Evolutionary conservation across 2,888 invertebrate species (phyloP).

Genomic region (Trachelus troglodyta): DNA sequence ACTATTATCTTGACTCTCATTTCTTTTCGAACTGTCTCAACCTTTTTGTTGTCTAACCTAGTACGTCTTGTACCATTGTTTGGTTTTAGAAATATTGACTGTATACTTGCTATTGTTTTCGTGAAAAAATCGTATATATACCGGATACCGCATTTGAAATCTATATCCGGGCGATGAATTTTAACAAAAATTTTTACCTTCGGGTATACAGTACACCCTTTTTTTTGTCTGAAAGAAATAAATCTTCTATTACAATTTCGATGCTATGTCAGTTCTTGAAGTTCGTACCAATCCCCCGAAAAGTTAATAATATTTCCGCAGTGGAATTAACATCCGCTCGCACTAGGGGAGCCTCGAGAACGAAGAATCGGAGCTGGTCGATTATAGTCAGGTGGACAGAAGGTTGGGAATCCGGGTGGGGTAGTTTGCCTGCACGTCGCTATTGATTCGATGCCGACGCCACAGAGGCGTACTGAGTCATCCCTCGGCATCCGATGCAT

Average conservation of each 20-base stretch:
- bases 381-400: neutral
- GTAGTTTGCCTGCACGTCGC: neutral
- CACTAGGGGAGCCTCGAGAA: neutral
- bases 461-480: neutral
- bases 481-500: neutral
- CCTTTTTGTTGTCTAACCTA: neutral
- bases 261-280: neutral
- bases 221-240: neutral
- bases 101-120: neutral
- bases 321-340: neutral
- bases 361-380: neutral
- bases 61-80: neutral
- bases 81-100: neutral
- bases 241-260: neutral
- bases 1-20: neutral
- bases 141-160: neutral
- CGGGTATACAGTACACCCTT: neutral
- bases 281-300: neutral
- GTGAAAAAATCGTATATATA: neutral
- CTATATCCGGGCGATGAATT: neutral
- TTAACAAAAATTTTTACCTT: neutral
- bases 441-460: constrained; percentile 4
- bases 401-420: neutral
- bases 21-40: neutral
- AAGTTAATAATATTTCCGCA: neutral